Evolutionary conservation across 2,113 vertebrate species (phyloP).

Genomic region (Eulacestoma nigropectus): DNA sequence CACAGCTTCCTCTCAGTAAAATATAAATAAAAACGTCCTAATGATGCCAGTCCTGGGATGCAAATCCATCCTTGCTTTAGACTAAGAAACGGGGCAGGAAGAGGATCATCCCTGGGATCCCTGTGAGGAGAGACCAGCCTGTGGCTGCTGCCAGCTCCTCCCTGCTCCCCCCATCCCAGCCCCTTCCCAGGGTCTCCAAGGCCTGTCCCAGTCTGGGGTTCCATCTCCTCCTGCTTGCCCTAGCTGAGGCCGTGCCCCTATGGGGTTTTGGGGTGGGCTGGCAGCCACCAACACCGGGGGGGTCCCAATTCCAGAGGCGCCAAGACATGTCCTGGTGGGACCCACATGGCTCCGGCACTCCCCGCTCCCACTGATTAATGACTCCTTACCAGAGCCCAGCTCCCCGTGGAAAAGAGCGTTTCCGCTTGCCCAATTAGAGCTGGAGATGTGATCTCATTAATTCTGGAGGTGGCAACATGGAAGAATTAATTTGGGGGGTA

Average conservation of each 20-base stretch:
- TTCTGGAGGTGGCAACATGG: slow-evolving; percentile 2
- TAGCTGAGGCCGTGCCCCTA: accelerated
- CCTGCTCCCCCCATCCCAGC: not conserved
- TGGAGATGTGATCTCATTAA: slow-evolving; percentile 12
- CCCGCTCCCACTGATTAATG: not conserved
- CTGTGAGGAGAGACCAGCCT: not conserved
- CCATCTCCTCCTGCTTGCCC: not conserved
- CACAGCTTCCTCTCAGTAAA: not conserved
- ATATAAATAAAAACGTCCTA: not conserved
- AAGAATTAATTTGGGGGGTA: not conserved
- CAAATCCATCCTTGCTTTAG: not conserved
- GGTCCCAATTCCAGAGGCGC: accelerated
- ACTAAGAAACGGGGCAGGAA: not conserved
- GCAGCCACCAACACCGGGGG: accelerated
- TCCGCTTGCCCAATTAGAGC: slow-evolving; percentile 21
- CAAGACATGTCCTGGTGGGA: not conserved
- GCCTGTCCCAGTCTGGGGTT: accelerated
- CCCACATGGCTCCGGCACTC: accelerated
- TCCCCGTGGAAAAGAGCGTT: not conserved
- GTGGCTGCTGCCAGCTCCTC: not conserved
- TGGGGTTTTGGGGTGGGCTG: not conserved
- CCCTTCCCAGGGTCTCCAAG: not conserved
- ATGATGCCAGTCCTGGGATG: not conserved
- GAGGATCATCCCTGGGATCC: not conserved
- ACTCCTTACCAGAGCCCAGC: not conserved